These are phyloP conservation scores for Volucella zonaria DNA, from an alignment of 2,888 invertebrate genomes.

Conservation along the genomic window DNA sequence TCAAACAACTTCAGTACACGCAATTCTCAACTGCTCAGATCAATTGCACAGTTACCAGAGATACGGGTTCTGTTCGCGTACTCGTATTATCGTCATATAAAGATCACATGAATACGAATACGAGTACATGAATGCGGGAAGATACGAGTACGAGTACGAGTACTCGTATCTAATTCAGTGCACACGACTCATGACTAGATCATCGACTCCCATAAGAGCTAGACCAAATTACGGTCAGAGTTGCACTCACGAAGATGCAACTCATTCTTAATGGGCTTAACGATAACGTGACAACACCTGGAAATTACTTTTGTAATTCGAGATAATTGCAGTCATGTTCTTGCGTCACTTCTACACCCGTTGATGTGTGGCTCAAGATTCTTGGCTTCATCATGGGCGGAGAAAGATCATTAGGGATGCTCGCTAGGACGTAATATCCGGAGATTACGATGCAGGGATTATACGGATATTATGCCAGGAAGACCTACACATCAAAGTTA, in stretches of 20 bases:
- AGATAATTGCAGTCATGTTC: constrained; percentile 68
- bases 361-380: constrained; percentile 34
- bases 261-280: constrained; percentile 60
- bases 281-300: constrained; percentile 64
- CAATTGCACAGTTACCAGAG: constrained; percentile 30
- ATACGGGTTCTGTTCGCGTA: constrained; percentile 16
- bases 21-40: constrained; percentile 31
- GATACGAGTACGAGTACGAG: neutral
- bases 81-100: constrained; percentile 3
- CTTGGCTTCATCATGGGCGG: constrained; percentile 22
- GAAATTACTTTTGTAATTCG: constrained; percentile 70
- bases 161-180: constrained; percentile 21
- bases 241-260: constrained; percentile 22
- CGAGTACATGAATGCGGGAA: constrained; percentile 14
- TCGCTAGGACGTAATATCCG: constrained; percentile 59
- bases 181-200: constrained; percentile 35
- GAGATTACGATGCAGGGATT: constrained; percentile 44
- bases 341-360: constrained; percentile 50
- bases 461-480: constrained; percentile 17
- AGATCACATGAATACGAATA: too few relatives aligned
- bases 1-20: constrained; percentile 45
- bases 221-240: constrained; percentile 8
- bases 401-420: constrained; percentile 48
- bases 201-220: constrained; percentile 19
- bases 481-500: constrained; percentile 26